Evolutionary conservation across 2,797 vertebrate genomes (phyloP), one percentile per base, ranked within the genome.

Genomic region (Centropyge bicolor): DNA sequence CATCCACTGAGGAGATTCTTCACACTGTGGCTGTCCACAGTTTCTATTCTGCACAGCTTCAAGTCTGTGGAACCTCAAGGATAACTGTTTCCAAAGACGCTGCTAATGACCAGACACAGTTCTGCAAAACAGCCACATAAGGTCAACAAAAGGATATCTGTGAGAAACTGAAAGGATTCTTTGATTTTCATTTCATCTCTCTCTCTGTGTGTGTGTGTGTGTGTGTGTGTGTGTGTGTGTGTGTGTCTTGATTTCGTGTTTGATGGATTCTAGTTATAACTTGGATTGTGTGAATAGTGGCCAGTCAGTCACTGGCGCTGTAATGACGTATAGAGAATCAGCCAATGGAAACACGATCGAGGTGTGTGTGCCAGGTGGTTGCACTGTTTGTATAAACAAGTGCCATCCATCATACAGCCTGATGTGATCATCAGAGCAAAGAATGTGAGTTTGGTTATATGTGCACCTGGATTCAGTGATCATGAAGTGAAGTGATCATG

Each of bases 41-140:
- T 27, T 46, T 76, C 14, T 56, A 9, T 69, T 73, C 56, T 62
- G 22, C 60, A 13, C 52, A 60, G 40, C 52, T 70, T 70, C 20
- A 74, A 67, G 51, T 82, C 24, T 45, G 67, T 10, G 22, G 55
- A 76, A 43, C 7, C 36, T 19, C 6, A 55, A 57, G 38, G 74
- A 74, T 83, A 55, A 73, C 67, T 60, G 31, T 43, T 69, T 56
- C 19, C 6, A 56, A 54, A 84, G 27, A 35, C 65, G 27, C 57
- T 63, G 27, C 43, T 74, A 71, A 75, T 66, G 12, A 55, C n/a
- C 41, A 38, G 62, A 61, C 56, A 36, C 68, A 49, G 6, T 38
- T 69, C 66, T 65, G 48, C 48, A 74, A 70, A 81, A 75, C 40
- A 61, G 22, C 51, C 41, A 61, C 60, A 14, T 35, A 6, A 64